Conservation (phyloP, 2,888 invertebrate species). For the Gasteruption jaculator region DNA sequence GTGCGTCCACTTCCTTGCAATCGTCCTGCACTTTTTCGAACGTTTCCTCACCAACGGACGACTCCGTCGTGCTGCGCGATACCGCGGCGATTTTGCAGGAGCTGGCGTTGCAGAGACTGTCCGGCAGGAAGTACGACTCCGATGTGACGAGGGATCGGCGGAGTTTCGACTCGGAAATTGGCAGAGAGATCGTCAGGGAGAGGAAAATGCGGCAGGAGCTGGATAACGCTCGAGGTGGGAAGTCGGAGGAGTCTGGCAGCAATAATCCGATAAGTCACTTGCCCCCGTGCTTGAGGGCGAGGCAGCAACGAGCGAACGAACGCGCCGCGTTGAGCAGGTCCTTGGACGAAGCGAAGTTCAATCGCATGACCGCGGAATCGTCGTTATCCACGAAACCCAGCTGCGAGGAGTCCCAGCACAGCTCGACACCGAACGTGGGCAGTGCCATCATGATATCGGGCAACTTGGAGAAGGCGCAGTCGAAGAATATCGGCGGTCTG, state of each 20-base stretch:
- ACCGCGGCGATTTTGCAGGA: slow-evolving; percentile 47
- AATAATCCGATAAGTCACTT: slow-evolving; percentile 39
- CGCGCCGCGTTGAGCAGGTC: slow-evolving; percentile 45
- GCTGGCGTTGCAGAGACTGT: slow-evolving; percentile 43
- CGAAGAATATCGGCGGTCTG: slow-evolving; percentile 42
- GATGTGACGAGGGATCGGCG: slow-evolving; percentile 42
- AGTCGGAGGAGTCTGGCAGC: slow-evolving; percentile 37
- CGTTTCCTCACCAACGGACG: slow-evolving; percentile 37
- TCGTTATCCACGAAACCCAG: slow-evolving; percentile 46
- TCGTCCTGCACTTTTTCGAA: slow-evolving; percentile 39
- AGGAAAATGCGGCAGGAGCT: slow-evolving; percentile 51
- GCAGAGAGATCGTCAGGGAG: slow-evolving; percentile 52
- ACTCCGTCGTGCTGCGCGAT: slow-evolving; percentile 41
- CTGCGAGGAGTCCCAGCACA: slow-evolving; percentile 40
- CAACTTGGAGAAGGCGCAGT: slow-evolving; percentile 31
- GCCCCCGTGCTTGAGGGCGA: slow-evolving; percentile 61
- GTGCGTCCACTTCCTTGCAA: slow-evolving; percentile 38
- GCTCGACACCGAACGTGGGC: slow-evolving; percentile 47
- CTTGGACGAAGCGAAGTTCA: slow-evolving; percentile 47
- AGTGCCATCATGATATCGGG: slow-evolving; percentile 28
- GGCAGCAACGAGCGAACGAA: slow-evolving; percentile 44
- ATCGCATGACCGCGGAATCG: slow-evolving; percentile 44
- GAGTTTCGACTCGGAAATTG: slow-evolving; percentile 54
- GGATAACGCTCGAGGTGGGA: slow-evolving; percentile 37
- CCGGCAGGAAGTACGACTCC: slow-evolving; percentile 39